Conservation (phyloP, 2,888 invertebrate genomes). For the Diadegma fenestrale region DNA sequence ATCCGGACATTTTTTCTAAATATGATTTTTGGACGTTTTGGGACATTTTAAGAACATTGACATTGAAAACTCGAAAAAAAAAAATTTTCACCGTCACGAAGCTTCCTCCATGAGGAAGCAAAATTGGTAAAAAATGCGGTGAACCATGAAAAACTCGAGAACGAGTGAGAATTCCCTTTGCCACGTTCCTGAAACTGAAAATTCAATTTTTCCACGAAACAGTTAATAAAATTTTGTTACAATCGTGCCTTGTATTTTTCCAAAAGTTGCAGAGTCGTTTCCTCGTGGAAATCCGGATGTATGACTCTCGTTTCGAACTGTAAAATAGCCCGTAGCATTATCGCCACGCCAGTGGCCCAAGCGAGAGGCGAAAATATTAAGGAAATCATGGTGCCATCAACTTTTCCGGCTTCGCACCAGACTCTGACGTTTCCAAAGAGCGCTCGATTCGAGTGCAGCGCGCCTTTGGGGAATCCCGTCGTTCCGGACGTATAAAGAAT, state of each 20-base stretch:
- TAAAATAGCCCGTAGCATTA: slow-evolving; percentile 55
- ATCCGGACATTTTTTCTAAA: too few species aligned
- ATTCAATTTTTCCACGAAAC: neutral
- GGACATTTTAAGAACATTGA: too few species aligned
- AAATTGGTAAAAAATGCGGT: too few species aligned
- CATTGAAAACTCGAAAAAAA: too few species aligned
- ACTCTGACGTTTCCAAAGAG: slow-evolving; percentile 49
- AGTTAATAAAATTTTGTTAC: neutral
- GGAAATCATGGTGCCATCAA: slow-evolving; percentile 31
- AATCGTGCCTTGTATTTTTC: slow-evolving; percentile 70
- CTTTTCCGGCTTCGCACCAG: neutral
- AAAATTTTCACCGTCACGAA: too few species aligned
- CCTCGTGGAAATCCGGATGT: slow-evolving; percentile 65
- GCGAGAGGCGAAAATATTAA: slow-evolving; percentile 71
- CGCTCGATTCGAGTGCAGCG: slow-evolving; percentile 67
- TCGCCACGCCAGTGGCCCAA: slow-evolving; percentile 71
- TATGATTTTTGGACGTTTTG: too few species aligned
- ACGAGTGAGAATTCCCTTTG: neutral
- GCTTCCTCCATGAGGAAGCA: too few species aligned
- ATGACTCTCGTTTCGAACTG: slow-evolving; percentile 66
- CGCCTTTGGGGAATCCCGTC: slow-evolving; percentile 73
- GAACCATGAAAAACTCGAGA: too few species aligned
- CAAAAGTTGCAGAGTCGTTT: slow-evolving; percentile 63
- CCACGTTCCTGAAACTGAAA: neutral
- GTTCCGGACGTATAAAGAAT: slow-evolving; percentile 75